Evolutionary conservation across 2,888 invertebrate genomes (phyloP).

Genomic region (Synergus japonicus): DNA sequence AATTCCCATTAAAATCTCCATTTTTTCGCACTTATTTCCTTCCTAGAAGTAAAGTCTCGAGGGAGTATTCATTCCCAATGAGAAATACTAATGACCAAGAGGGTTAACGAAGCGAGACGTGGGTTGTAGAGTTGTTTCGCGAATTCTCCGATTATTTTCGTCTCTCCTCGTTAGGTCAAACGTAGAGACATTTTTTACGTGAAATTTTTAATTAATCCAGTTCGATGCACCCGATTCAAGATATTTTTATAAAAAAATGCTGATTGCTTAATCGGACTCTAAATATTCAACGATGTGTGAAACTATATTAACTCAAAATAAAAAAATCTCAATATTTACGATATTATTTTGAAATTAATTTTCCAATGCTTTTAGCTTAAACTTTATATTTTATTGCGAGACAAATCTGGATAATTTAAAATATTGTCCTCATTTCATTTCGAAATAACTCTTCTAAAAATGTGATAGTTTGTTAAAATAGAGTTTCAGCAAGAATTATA

Average conservation of each 20-base stretch:
- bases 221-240: neutral
- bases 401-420: neutral
- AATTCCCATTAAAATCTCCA: no score
- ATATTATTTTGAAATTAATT: no score
- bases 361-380: no score
- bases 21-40: neutral
- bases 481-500: no score
- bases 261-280: constrained; percentile 1
- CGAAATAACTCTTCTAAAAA: no score
- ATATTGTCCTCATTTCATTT: no score
- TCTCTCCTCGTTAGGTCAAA: constrained; percentile 6
- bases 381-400: no score
- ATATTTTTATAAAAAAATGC: neutral
- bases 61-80: neutral
- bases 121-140: neutral
- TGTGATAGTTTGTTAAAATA: no score
- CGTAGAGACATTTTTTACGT: neutral
- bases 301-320: neutral
- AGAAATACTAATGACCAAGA: neutral
- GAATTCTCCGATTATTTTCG: constrained; percentile 5
- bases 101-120: constrained; percentile 1
- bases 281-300: neutral
- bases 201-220: neutral
- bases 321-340: no score
- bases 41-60: neutral